Evolutionary conservation across 2,113 vertebrate species (phyloP).

Genomic region (Cryptomyrus ogoouensis): DNA sequence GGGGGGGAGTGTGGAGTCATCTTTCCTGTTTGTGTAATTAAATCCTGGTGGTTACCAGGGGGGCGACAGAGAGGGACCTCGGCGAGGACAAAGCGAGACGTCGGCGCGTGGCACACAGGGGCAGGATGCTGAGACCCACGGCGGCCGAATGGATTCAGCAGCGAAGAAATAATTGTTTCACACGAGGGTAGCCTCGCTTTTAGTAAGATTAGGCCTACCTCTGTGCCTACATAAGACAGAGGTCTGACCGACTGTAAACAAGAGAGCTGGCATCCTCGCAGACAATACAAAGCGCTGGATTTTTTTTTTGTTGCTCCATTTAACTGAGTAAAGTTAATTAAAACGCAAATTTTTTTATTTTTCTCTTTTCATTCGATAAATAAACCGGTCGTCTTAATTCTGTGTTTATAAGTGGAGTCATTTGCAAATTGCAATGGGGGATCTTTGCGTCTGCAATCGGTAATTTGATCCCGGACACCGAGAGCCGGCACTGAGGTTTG

Average conservation of each 20-base stretch:
- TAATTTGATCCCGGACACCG: neutral
- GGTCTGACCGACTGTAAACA: neutral
- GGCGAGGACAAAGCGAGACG: conserved; percentile 29
- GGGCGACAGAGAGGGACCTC: neutral
- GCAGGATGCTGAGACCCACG: conserved; percentile 10
- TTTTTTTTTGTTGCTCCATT: neutral
- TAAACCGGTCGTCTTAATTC: neutral
- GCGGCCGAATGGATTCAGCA: conserved; percentile 13
- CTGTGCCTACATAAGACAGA: neutral
- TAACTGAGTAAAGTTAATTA: neutral
- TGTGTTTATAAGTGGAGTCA: neutral
- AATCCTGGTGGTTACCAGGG: neutral
- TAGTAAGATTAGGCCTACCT: neutral
- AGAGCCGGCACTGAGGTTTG: neutral
- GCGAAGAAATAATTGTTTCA: neutral
- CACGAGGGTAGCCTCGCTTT: neutral
- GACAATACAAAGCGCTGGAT: neutral
- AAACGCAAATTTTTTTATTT: neutral
- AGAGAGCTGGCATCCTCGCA: neutral
- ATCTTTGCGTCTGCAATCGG: neutral
- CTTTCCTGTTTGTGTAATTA: neutral
- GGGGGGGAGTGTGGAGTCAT: neutral
- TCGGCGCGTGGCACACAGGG: conserved; percentile 30
- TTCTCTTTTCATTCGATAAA: neutral
- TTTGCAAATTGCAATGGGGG: neutral